phyloP scores from a whole-genome alignment of 1,140 invertebrate genomes.

The Chironomus tepperi region DNA sequence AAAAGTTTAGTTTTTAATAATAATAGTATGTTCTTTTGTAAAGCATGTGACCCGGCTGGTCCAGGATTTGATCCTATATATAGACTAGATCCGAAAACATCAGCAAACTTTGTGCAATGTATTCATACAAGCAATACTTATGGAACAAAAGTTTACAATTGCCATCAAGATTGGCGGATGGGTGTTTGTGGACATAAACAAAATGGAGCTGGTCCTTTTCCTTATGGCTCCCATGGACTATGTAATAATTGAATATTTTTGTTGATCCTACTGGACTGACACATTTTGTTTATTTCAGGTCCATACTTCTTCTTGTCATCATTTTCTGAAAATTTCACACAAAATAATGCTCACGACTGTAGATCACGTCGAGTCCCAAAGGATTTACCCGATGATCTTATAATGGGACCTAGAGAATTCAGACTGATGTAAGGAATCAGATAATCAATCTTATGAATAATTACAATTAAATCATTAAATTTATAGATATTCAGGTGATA shows the following conservation, averaged over 20 bases:
- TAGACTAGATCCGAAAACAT: not conserved
- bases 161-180: not conserved
- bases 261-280: not conserved
- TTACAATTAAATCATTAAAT: too few relatives aligned
- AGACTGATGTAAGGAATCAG: not conserved
- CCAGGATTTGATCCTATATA: not conserved
- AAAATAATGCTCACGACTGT: not conserved
- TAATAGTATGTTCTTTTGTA: not conserved
- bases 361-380: not conserved
- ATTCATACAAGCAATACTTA: conserved; percentile 17
- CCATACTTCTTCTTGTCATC: not conserved
- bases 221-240: not conserved
- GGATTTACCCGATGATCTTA: not conserved
- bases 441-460: too few relatives aligned
- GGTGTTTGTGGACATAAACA: not conserved
- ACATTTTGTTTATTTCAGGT: not conserved
- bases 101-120: not conserved
- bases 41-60: not conserved
- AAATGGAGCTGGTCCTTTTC: not conserved
- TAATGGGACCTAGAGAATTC: not conserved
- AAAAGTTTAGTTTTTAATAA: not conserved
- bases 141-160: not conserved
- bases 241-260: not conserved
- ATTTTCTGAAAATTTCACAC: not conserved
- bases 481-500: not conserved